phyloP scores from a whole-genome alignment of 2,797 vertebrate species.

The Pyrocephalus nanus region DNA sequence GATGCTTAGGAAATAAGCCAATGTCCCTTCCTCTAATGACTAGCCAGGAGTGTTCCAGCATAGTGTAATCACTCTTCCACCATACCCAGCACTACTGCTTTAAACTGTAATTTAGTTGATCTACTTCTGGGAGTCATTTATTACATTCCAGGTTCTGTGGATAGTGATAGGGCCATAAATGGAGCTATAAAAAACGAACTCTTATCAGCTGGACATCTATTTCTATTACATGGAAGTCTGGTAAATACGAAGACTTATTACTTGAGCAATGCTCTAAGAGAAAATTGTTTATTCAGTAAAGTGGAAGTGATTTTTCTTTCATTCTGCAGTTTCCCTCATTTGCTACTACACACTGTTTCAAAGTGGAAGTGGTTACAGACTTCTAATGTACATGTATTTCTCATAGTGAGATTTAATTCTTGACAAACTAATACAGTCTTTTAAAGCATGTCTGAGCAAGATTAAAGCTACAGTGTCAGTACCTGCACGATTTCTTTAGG shows the following conservation, averaged over 20 bases:
- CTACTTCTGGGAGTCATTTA: slow-evolving; percentile 29
- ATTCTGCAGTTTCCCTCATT: background rate
- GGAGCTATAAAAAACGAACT: background rate
- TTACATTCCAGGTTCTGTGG: background rate
- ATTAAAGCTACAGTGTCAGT: background rate
- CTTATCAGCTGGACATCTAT: slow-evolving; percentile 28
- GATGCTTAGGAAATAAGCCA: slow-evolving; percentile 9
- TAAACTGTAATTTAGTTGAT: slow-evolving; percentile 44
- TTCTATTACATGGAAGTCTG: slow-evolving; percentile 3
- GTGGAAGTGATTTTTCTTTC: slow-evolving; percentile 27
- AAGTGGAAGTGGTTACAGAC: background rate
- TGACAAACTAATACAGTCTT: background rate
- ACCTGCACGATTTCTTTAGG: background rate
- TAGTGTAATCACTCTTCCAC: background rate
- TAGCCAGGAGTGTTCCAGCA: slow-evolving; percentile 3
- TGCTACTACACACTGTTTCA: background rate
- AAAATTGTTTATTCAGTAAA: background rate
- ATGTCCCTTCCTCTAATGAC: background rate
- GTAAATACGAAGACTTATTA: slow-evolving; percentile 36
- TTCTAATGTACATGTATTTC: background rate
- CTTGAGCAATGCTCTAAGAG: background rate
- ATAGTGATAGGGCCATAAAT: slow-evolving; percentile 11
- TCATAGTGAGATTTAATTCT: background rate
- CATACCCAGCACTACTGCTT: background rate
- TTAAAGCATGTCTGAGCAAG: background rate